phyloP scores from a whole-genome alignment of 2,888 invertebrate species.

The Tricholauxania praeusta region DNA sequence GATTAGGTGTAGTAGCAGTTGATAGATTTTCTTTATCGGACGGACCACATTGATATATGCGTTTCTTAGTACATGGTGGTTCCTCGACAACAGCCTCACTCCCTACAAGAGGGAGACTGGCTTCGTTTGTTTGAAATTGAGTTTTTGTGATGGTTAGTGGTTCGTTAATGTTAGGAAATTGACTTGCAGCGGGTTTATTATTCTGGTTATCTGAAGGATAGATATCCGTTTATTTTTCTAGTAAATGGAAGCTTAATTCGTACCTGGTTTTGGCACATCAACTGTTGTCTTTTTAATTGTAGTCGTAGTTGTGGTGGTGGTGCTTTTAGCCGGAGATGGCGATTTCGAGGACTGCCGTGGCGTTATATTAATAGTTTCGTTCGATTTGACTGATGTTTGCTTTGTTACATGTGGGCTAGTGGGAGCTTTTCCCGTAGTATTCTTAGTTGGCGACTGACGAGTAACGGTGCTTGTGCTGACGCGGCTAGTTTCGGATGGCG shows the following conservation, averaged over 20 bases:
- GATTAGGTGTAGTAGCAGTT: conserved; percentile 39
- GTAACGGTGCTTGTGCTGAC: conserved; percentile 65
- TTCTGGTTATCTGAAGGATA: conserved; percentile 66
- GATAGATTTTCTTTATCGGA: conserved; percentile 50
- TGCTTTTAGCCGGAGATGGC: conserved; percentile 50
- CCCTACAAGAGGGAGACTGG: conserved; percentile 40
- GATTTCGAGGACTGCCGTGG: conserved; percentile 56
- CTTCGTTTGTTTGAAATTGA: conserved; percentile 55
- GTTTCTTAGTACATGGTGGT: conserved; percentile 57
- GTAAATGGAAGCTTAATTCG: conserved; percentile 55
- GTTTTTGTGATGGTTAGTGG: conserved; percentile 58
- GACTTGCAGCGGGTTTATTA: conserved; percentile 60
- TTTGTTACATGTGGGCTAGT: conserved; percentile 46
- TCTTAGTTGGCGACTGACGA: conserved; percentile 57
- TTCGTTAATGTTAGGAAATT: conserved; percentile 62
- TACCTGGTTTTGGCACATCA: conserved; percentile 61
- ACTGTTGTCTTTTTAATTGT: conserved; percentile 41
- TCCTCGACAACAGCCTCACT: conserved; percentile 53
- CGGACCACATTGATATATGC: conserved; percentile 63
- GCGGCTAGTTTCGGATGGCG: conserved; percentile 64
- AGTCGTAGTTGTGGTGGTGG: conserved; percentile 46
- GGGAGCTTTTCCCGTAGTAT: conserved; percentile 36
- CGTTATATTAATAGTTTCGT: conserved; percentile 56
- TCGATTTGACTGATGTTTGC: conserved; percentile 55
- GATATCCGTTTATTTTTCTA: conserved; percentile 57